A percentile compares a stretch with the other conserved stretches of the same genome.
These are phyloP conservation scores for Auanema freiburgensis DNA, from an alignment of 2,888 invertebrate species.

Conservation along the genomic window DNA sequence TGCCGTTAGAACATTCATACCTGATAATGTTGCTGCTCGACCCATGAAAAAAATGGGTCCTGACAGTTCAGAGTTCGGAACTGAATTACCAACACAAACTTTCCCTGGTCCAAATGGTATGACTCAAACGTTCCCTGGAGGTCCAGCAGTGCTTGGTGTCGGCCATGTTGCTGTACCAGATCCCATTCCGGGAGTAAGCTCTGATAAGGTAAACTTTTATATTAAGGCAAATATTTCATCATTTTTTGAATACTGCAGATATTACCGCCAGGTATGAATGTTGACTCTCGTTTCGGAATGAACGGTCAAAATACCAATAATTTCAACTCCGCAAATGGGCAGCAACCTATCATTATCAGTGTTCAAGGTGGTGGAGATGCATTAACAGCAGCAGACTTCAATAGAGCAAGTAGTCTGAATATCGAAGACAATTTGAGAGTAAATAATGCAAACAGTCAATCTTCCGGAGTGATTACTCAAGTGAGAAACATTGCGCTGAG, in stretches of 20 bases:
- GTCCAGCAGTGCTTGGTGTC: slow-evolving; percentile 29
- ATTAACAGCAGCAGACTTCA: background rate
- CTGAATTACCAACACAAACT: background rate
- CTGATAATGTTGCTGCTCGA: slow-evolving; percentile 28
- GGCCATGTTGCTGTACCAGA: slow-evolving; percentile 34
- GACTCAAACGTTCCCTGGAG: slow-evolving; percentile 39
- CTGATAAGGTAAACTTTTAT: slow-evolving; percentile 12
- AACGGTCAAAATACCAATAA: slow-evolving; percentile 17
- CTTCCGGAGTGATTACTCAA: too few relatives aligned
- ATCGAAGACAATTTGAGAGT: slow-evolving; percentile 9
- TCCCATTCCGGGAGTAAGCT: slow-evolving; percentile 41
- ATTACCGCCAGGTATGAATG: slow-evolving; percentile 32
- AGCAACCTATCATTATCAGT: too few relatives aligned
- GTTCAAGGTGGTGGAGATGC: slow-evolving; percentile 14
- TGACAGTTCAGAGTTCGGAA: background rate
- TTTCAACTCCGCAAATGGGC: slow-evolving; percentile 12
- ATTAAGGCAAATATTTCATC: too few relatives aligned
- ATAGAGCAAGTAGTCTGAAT: background rate
- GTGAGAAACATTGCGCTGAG: too few relatives aligned
- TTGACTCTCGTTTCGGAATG: slow-evolving; percentile 7
- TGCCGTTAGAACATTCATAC: slow-evolving; percentile 36
- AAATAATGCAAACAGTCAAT: background rate
- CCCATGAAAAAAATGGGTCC: slow-evolving; percentile 21
- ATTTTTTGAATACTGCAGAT: slow-evolving; percentile 8
- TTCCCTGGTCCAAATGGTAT: slow-evolving; percentile 24